Evolutionary conservation across 2,113 vertebrate genomes (phyloP).

Genomic region (Corydoras sp.): DNA sequence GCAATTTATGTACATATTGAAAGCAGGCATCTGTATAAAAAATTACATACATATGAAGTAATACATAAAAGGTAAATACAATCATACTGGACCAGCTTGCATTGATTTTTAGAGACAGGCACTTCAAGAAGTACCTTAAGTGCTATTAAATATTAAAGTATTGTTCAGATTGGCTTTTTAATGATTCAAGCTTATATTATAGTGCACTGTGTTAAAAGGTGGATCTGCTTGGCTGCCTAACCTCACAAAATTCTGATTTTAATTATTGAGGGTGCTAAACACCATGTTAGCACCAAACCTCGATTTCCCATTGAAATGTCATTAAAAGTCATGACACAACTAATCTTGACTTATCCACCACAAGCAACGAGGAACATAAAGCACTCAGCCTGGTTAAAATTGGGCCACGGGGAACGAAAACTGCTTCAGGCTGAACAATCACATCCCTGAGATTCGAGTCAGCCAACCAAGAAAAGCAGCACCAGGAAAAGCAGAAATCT

Average conservation of each 20-base stretch:
- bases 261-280: no score
- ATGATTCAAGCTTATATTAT: conserved; percentile 4
- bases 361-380: not conserved
- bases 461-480: conserved; percentile 25
- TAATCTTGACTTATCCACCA: conserved; percentile 9
- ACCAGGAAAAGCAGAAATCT: conserved; percentile 36
- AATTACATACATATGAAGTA: not conserved
- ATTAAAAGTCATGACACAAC: conserved; percentile 8
- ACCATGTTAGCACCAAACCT: no score
- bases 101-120: conserved; percentile 17
- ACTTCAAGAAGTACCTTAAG: conserved; percentile 19
- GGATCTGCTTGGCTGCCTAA: no score
- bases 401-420: conserved; percentile 16
- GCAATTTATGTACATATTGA: not conserved
- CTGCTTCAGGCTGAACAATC: conserved; percentile 37
- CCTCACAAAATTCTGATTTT: no score
- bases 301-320: no score
- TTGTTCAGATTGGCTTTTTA: not conserved
- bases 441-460: conserved; percentile 44
- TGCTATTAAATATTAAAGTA: conserved; percentile 23
- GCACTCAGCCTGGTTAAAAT: not conserved
- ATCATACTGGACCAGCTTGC: conserved; percentile 11
- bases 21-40: conserved; percentile 7
- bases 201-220: conserved; percentile 15
- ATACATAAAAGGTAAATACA: not conserved